Percentiles rank a stretch among this genome's conserved stretches.
These are phyloP conservation scores for Premnoplex brunnescens DNA, from an alignment of 2,797 vertebrate genomes.

Conservation along the genomic window DNA sequence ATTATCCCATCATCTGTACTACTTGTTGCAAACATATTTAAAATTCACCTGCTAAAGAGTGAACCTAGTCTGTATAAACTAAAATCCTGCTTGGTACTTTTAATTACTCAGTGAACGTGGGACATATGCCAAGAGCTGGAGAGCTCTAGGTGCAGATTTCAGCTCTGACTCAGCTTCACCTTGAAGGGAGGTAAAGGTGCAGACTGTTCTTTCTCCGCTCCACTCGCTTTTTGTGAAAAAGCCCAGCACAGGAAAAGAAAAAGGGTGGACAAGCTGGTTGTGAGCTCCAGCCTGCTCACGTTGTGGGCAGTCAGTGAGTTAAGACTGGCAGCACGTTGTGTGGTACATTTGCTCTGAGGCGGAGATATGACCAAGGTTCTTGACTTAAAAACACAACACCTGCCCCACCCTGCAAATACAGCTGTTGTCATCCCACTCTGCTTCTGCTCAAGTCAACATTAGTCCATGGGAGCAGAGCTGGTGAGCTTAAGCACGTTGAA, in stretches of 20 bases:
- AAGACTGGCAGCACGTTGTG: accelerated
- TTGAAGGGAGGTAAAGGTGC: neutral
- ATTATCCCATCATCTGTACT: neutral
- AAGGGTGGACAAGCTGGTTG: accelerated
- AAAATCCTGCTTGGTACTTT: neutral
- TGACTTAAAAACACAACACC: neutral
- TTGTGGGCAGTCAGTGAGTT: too few species aligned
- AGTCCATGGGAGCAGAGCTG: neutral
- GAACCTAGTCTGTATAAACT: neutral
- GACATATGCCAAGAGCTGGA: neutral
- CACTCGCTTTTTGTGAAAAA: neutral
- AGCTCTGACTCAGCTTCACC: slow-evolving; percentile 8
- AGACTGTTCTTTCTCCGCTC: neutral
- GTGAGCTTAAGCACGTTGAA: neutral
- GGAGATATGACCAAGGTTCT: neutral
- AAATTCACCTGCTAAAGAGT: neutral
- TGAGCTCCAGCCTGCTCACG: neutral
- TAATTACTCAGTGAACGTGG: neutral
- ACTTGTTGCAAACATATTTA: neutral
- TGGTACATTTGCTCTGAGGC: neutral
- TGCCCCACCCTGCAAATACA: neutral
- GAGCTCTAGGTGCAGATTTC: neutral
- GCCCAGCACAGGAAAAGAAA: neutral
- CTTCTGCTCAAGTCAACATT: neutral
- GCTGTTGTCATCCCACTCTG: neutral